Conservation (phyloP, 2,888 invertebrate genomes). For the Beris chalybata region DNA sequence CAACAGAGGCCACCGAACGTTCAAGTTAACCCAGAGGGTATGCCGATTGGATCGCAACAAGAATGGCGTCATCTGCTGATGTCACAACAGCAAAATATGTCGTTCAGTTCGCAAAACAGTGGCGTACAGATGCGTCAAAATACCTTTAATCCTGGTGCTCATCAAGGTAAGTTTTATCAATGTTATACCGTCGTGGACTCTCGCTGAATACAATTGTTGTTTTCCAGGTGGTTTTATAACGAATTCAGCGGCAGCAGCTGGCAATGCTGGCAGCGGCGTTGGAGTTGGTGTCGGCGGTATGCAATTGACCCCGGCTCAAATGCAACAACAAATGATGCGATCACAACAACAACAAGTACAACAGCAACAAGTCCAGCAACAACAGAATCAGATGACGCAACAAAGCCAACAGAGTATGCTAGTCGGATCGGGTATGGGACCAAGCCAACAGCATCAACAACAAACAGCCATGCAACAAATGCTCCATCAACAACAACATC, state of each 20-base stretch:
- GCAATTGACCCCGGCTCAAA: slow-evolving; percentile 57
- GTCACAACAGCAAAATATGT: slow-evolving; percentile 58
- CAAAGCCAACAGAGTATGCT: slow-evolving; percentile 52
- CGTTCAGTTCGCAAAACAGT: slow-evolving; percentile 44
- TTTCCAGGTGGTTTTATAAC: slow-evolving; percentile 51
- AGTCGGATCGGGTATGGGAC: slow-evolving; percentile 40
- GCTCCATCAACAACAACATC: slow-evolving; percentile 48
- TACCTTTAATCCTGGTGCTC: slow-evolving; percentile 50
- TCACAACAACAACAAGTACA: slow-evolving; percentile 59
- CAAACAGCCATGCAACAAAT: slow-evolving; percentile 54
- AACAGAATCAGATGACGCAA: slow-evolving; percentile 44
- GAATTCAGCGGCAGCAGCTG: slow-evolving; percentile 38
- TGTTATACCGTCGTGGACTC: background rate
- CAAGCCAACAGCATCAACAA: slow-evolving; percentile 38
- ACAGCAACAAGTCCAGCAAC: slow-evolving; percentile 49
- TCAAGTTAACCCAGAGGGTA: slow-evolving; percentile 62
- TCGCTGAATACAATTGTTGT: background rate
- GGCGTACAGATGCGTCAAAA: slow-evolving; percentile 51
- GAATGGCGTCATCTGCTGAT: slow-evolving; percentile 57
- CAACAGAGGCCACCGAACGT: slow-evolving; percentile 63
- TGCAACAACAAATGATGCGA: slow-evolving; percentile 59
- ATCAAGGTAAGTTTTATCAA: slow-evolving; percentile 38
- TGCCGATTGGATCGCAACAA: slow-evolving; percentile 57
- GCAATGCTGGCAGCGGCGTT: slow-evolving; percentile 36
- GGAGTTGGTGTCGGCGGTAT: slow-evolving; percentile 44